Evolutionary conservation across 2,888 invertebrate genomes (phyloP), one percentile per base, ranked within the genome.

Genomic region (Drosophila recens): DNA sequence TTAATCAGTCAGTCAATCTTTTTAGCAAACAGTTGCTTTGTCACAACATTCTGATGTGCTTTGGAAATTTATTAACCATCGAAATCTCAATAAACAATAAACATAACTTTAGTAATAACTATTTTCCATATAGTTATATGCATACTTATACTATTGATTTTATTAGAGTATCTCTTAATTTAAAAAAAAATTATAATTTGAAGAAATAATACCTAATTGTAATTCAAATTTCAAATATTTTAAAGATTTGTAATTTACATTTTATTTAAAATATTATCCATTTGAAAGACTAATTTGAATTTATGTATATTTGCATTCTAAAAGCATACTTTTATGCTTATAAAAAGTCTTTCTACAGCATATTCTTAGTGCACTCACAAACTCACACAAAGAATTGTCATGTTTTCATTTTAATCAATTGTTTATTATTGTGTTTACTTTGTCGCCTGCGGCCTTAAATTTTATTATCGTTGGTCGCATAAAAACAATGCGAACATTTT

Each of bases 381-480:
- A 17, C 17, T 17, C 17, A 17, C 17, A 17, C 17, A 17, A 17
- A 17, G 17, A 17, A 17, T 17, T 70, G 63, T 30, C 43, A n/a
- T 59, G 40, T 42, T 59, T 15, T 2, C n/a, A 8, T 42, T 30
- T 15, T 15, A 17, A 42, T 53, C 51, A 79, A 71, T 54, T 56
- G 69, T 84, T 82, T 75, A 82, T 84, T 75, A 56, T 82, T 69
- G 86, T 88, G 80, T 89, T 90, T 87, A 90, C 88, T 83, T 87
- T 85, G 85, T 87, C 83, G 87, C 84, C 87, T 86, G 82, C 42
- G 68, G 87, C 79, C 85, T 82, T 80, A 66, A 85, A 79, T 79
- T 88, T 86, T 80, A 83, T 75, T 78, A 71, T 83, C 67, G 53
- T 69, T 70, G 73, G 67, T 72, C 51, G 58, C 78, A 66, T 81